Evolutionary conservation across 2,797 vertebrate species (phyloP).

Genomic region (Cryptoprocta ferox): DNA sequence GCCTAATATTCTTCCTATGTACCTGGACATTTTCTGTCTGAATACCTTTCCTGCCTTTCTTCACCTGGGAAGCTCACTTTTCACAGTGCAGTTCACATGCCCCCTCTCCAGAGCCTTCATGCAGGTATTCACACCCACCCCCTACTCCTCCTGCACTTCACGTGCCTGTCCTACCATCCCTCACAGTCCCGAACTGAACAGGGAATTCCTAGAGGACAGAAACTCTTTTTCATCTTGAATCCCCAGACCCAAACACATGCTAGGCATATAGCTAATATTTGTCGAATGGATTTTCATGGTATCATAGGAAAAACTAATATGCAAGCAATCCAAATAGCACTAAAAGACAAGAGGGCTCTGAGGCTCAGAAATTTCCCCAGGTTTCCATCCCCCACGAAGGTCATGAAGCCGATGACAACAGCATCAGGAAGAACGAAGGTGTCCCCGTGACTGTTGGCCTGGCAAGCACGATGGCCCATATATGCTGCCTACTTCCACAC

Average conservation of each 20-base stretch:
- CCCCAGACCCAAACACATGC: background rate
- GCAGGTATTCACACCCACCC: accelerated
- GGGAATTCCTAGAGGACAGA: background rate
- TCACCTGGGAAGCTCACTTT: background rate
- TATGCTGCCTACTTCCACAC: background rate
- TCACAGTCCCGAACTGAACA: background rate
- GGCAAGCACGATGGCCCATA: background rate
- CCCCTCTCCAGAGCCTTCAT: background rate
- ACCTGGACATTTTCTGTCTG: background rate
- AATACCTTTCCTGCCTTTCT: background rate
- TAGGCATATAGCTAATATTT: background rate
- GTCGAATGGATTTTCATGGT: background rate
- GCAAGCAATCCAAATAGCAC: background rate
- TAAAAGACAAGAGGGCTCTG: background rate
- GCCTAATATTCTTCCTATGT: accelerated
- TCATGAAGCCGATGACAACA: background rate
- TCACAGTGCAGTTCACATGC: background rate
- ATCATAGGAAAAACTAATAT: background rate
- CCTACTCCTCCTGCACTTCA: background rate
- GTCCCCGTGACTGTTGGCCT: background rate
- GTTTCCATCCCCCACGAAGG: background rate
- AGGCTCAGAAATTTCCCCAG: background rate
- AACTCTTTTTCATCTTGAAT: background rate
- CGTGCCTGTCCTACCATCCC: background rate
- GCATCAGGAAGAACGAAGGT: background rate